phyloP scores from a whole-genome alignment of 2,797 vertebrate genomes.

The Sparus aurata region DNA sequence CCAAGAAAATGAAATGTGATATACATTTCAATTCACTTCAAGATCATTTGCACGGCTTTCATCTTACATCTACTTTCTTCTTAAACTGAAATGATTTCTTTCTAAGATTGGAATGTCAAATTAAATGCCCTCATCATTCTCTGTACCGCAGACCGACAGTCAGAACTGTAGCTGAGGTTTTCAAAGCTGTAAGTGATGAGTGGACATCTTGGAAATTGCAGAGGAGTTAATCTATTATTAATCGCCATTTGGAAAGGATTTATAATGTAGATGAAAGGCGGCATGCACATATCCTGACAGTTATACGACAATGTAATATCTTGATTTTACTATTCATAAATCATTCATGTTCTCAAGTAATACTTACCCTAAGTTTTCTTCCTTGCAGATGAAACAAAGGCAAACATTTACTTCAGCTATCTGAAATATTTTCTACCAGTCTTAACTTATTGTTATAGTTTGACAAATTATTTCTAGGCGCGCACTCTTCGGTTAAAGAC shows the following conservation, averaged over 20 bases:
- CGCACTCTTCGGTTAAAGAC: not conserved
- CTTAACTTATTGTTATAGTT: not conserved
- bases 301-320: slow-evolving; percentile 40
- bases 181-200: slow-evolving; percentile 56
- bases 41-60: not conserved
- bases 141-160: slow-evolving; percentile 5
- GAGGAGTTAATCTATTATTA: slow-evolving; percentile 84
- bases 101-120: not conserved
- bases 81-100: not conserved
- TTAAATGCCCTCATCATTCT: not conserved
- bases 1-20: too few species aligned
- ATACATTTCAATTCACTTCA: not conserved
- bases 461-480: rapidly evolving
- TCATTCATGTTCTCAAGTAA: slow-evolving; percentile 42
- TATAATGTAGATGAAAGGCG: slow-evolving; percentile 50
- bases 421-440: slow-evolving; percentile 4
- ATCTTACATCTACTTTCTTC: not conserved
- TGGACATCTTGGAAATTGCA: slow-evolving; percentile 68
- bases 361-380: slow-evolving; percentile 4
- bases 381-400: not conserved
- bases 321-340: slow-evolving; percentile 43
- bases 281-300: slow-evolving; percentile 47
- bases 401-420: not conserved
- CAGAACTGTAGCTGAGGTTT: slow-evolving; percentile 51
- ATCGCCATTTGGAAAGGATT: slow-evolving; percentile 73